Evolutionary conservation across 2,888 invertebrate species (phyloP).

Genomic region (Cephus pygmeus): DNA sequence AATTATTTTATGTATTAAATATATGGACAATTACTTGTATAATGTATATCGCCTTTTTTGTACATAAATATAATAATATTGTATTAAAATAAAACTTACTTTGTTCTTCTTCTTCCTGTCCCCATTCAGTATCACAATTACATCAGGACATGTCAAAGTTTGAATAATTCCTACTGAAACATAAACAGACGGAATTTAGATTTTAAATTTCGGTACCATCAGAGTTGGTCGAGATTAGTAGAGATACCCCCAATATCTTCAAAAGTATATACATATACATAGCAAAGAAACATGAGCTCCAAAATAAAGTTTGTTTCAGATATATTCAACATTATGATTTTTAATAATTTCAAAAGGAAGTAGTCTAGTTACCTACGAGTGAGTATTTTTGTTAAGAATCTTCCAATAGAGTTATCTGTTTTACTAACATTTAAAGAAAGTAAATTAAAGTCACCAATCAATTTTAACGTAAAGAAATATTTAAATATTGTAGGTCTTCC

Average conservation of each 20-base stretch:
- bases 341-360: neutral
- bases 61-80: slow-evolving; percentile 60
- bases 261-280: no score
- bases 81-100: slow-evolving; percentile 41
- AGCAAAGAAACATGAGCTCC: no score
- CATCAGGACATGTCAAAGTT: neutral
- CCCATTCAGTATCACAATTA: neutral
- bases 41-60: slow-evolving; percentile 54
- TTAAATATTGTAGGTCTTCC: neutral
- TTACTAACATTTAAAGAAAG: neutral
- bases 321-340: neutral
- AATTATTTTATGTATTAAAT: slow-evolving; percentile 54
- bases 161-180: no score
- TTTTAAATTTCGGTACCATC: no score
- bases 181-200: neutral
- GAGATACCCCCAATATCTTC: no score
- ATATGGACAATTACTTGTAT: slow-evolving; percentile 46
- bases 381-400: neutral
- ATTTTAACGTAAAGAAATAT: neutral
- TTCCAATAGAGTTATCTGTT: neutral
- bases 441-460: neutral
- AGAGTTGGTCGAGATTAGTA: no score
- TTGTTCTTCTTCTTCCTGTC: neutral
- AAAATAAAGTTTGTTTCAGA: neutral
- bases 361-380: neutral